Evolutionary conservation across 2,888 invertebrate genomes (phyloP).

Genomic region (Tinea trinotella): DNA sequence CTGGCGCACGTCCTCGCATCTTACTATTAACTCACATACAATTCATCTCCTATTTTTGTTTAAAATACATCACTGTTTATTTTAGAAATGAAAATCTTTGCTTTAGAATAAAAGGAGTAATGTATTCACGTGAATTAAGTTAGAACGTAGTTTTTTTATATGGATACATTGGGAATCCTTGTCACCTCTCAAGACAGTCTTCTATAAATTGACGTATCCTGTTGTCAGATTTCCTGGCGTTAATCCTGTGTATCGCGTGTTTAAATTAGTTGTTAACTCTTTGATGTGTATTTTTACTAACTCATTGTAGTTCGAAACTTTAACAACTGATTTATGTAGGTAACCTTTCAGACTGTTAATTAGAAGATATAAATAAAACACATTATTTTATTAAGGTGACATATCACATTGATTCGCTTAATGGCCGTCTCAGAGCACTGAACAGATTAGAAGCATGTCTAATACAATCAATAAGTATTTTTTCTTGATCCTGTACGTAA

Average conservation of each 20-base stretch:
- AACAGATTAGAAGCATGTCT: too few species aligned
- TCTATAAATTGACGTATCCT: conserved; percentile 67
- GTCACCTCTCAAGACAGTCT: conserved; percentile 26
- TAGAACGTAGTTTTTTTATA: not conserved
- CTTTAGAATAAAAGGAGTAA: not conserved
- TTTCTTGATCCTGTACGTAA: too few species aligned
- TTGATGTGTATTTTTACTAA: conserved; percentile 35
- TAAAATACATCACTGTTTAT: not conserved
- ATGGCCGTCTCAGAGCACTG: too few species aligned
- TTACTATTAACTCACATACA: conserved; percentile 17
- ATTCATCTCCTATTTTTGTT: not conserved
- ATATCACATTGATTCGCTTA: too few species aligned
- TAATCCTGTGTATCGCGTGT: conserved; percentile 49
- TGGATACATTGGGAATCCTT: not conserved
- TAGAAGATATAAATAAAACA: too few species aligned
- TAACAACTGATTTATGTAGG: not conserved
- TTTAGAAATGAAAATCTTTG: not conserved
- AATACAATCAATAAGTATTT: too few species aligned
- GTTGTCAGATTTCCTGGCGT: conserved; percentile 60
- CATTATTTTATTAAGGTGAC: too few species aligned
- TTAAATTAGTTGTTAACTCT: conserved; percentile 49
- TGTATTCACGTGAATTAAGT: not conserved
- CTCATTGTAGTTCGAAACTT: conserved; percentile 13
- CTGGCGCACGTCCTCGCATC: conserved; percentile 60
- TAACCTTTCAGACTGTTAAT: not conserved